These are phyloP conservation scores for Dendrocincla fuliginosa DNA, from an alignment of 2,797 vertebrate species.

Conservation along the genomic window DNA sequence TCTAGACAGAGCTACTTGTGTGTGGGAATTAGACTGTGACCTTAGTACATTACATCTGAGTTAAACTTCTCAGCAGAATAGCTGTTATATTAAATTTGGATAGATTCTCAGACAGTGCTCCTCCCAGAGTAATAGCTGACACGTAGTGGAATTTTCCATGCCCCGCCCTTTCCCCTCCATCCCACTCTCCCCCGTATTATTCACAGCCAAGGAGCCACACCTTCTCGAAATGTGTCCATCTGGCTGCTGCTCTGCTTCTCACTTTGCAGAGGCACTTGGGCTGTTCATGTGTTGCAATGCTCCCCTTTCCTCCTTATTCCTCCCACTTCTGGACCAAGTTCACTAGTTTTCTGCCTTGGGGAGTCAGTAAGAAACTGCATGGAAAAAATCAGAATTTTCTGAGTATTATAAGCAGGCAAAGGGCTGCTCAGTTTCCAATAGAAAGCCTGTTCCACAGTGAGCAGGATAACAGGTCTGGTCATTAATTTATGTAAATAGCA, in stretches of 20 bases:
- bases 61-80: slow-evolving; percentile 34
- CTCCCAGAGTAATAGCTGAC: slow-evolving; percentile 23
- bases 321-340: not conserved
- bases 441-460: not conserved
- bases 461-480: not conserved
- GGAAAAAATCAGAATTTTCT: not conserved
- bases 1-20: not conserved
- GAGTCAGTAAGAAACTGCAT: not conserved
- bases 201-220: slow-evolving; percentile 5
- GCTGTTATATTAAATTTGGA: slow-evolving; percentile 23
- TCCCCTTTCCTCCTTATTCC: not conserved
- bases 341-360: not conserved
- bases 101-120: not conserved
- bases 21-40: not conserved
- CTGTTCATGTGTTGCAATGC: not conserved
- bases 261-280: not conserved
- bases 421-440: not conserved
- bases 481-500: not conserved
- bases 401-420: not conserved
- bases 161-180: not conserved
- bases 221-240: not conserved
- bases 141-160: slow-evolving; percentile 37
- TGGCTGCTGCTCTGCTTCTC: not conserved
- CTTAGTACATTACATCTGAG: not conserved
- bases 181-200: not conserved